Conservation (phyloP, 2,888 invertebrate species). For the Phaonia tiefii region DNA sequence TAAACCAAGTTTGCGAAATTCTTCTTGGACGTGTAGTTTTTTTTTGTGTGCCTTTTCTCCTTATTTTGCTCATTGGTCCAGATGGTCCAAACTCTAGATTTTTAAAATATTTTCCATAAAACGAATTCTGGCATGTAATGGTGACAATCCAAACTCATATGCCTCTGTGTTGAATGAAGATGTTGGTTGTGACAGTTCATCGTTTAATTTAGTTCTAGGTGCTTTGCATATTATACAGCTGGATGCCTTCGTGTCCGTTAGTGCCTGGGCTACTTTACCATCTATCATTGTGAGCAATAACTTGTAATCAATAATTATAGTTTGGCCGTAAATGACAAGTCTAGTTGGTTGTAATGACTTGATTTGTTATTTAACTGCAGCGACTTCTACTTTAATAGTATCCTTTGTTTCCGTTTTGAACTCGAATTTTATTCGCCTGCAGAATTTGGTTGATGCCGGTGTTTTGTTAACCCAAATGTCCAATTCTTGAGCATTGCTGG, state of each 20-base stretch:
- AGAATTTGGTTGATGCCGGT: no score
- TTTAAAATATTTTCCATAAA: no score
- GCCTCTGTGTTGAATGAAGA: neutral
- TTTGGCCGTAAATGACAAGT: neutral
- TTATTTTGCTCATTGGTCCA: no score
- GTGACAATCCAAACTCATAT: no score
- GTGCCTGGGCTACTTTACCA: neutral
- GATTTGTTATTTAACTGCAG: neutral
- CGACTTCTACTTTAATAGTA: neutral
- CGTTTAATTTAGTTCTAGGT: neutral
- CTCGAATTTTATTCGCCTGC: neutral
- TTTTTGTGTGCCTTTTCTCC: neutral
- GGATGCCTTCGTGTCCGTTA: neutral
- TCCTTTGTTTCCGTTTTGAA: neutral
- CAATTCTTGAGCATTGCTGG: no score
- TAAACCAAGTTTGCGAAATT: no score
- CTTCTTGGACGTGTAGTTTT: no score
- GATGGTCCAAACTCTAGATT: no score
- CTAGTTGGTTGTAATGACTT: neutral
- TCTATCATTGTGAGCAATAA: neutral
- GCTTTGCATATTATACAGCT: neutral
- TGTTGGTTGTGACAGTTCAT: neutral
- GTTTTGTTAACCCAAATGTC: no score
- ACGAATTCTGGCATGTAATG: neutral
- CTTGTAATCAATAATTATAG: neutral